A percentile compares a stretch with the other conserved stretches of the same genome.
These are phyloP conservation scores for Leptobrachium ailaonicum DNA, from an alignment of 2,113 vertebrate genomes.

Conservation along the genomic window DNA sequence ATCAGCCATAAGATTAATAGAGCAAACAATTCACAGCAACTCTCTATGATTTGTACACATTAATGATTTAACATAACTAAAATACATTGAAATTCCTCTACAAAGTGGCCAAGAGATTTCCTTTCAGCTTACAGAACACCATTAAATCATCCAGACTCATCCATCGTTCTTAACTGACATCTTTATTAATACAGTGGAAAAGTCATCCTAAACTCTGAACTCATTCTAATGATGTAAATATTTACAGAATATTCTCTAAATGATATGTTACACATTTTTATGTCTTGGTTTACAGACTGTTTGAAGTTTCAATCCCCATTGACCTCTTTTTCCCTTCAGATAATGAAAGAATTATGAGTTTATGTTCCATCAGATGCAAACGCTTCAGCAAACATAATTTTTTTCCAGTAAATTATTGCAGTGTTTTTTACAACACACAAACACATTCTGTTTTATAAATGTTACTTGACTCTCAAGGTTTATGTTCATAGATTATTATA, in stretches of 20 bases:
- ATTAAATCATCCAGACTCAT: background rate
- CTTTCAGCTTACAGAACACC: background rate
- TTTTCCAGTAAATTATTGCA: no score
- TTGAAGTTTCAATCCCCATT: background rate
- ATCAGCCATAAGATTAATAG: no score
- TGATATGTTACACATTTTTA: background rate
- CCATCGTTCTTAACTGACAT: background rate
- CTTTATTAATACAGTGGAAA: background rate
- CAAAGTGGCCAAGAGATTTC: slow-evolving; percentile 4
- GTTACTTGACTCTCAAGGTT: no score
- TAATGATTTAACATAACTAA: slow-evolving; percentile 3
- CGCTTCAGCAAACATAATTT: no score
- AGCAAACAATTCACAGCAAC: background rate
- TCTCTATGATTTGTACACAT: background rate
- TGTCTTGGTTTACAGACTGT: background rate
- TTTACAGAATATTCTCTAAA: background rate
- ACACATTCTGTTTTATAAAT: no score
- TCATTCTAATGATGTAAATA: background rate
- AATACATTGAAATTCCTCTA: slow-evolving; percentile 5
- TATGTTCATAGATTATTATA: no score
- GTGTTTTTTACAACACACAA: no score
- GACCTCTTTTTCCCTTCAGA: background rate
- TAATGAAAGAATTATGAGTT: background rate
- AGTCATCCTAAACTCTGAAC: background rate
- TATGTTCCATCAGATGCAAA: background rate